Percentiles rank a stretch among this genome's conserved stretches.
phyloP scores from a whole-genome alignment of 2,888 invertebrate species.

The Drosophila barbarae region DNA sequence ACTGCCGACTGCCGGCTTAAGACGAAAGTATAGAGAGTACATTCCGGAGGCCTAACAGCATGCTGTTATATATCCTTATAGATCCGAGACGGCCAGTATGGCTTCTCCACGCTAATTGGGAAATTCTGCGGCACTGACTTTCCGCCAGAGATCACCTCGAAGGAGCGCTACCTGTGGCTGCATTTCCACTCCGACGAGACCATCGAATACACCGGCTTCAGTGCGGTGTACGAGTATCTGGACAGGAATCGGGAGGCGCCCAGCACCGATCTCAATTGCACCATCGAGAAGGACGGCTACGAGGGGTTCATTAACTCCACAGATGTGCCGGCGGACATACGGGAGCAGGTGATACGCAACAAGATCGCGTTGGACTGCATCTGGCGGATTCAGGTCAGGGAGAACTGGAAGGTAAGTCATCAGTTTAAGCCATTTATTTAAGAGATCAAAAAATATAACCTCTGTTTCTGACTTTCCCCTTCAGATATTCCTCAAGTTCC shows the following conservation, averaged over 20 bases:
- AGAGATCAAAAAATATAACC: background rate
- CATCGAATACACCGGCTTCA: slow-evolving; percentile 89
- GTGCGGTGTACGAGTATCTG: slow-evolving; percentile 86
- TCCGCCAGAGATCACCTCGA: slow-evolving; percentile 87
- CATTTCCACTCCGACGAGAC: slow-evolving; percentile 90
- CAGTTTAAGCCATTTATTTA: no score
- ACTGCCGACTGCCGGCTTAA: background rate
- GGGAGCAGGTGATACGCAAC: slow-evolving; percentile 81
- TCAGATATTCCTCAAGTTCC: slow-evolving; percentile 86
- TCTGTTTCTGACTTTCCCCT: background rate
- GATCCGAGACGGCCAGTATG: slow-evolving; percentile 90
- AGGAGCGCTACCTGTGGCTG: slow-evolving; percentile 88
- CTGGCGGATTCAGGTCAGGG: slow-evolving; percentile 85
- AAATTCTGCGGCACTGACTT: slow-evolving; percentile 86
- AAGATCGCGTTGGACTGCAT: slow-evolving; percentile 86
- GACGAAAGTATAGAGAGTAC: background rate
- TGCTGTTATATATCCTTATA: slow-evolving; percentile 36
- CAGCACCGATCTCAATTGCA: slow-evolving; percentile 82
- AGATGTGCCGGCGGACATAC: slow-evolving; percentile 82
- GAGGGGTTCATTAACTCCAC: slow-evolving; percentile 82
- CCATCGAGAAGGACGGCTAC: slow-evolving; percentile 81
- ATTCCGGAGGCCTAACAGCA: background rate
- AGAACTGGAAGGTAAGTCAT: slow-evolving; percentile 83
- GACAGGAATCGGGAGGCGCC: slow-evolving; percentile 81
- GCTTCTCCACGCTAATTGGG: slow-evolving; percentile 85